phyloP scores from a whole-genome alignment of 1,140 invertebrate genomes.

The Megalonaias nervosa region DNA sequence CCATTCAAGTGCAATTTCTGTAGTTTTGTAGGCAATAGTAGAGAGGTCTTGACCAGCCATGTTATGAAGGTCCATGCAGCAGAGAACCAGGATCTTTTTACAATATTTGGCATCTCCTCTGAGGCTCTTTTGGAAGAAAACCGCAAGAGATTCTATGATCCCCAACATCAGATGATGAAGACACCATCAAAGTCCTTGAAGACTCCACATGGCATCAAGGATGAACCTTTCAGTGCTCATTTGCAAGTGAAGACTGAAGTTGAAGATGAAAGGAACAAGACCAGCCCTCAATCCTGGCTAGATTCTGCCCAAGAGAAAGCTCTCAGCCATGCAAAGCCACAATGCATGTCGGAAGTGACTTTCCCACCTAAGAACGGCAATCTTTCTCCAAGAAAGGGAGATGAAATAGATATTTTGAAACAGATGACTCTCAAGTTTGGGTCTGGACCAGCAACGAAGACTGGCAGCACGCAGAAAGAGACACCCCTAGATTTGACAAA shows the following conservation, averaged over 20 bases:
- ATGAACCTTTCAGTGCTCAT: neutral
- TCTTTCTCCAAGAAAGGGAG: conserved; percentile 19
- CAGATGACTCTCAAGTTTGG: conserved; percentile 57
- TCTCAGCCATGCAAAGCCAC: conserved; percentile 17
- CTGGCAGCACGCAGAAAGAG: neutral
- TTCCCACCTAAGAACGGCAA: conserved; percentile 10
- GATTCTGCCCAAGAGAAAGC: neutral
- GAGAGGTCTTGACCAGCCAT: conserved; percentile 69
- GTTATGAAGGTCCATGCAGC: conserved; percentile 70
- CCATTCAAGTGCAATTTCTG: conserved; percentile 71
- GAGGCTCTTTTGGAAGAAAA: conserved; percentile 61
- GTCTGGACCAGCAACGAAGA: conserved; percentile 11
- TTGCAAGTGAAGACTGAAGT: conserved; percentile 42
- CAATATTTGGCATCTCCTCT: conserved; percentile 62
- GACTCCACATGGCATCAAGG: neutral
- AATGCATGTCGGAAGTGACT: conserved; percentile 36
- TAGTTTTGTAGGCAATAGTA: conserved; percentile 64
- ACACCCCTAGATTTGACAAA: conserved; percentile 60
- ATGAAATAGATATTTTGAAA: conserved; percentile 44
- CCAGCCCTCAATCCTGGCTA: conserved; percentile 43
- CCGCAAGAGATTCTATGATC: conserved; percentile 25
- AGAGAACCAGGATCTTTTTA: conserved; percentile 69
- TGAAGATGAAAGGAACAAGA: neutral
- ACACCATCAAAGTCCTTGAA: neutral
- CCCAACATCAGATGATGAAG: neutral